A percentile compares a stretch with the other conserved stretches of the same genome.
phyloP scores from a whole-genome alignment of 1,140 invertebrate genomes.

The Orchestia grillus region DNA sequence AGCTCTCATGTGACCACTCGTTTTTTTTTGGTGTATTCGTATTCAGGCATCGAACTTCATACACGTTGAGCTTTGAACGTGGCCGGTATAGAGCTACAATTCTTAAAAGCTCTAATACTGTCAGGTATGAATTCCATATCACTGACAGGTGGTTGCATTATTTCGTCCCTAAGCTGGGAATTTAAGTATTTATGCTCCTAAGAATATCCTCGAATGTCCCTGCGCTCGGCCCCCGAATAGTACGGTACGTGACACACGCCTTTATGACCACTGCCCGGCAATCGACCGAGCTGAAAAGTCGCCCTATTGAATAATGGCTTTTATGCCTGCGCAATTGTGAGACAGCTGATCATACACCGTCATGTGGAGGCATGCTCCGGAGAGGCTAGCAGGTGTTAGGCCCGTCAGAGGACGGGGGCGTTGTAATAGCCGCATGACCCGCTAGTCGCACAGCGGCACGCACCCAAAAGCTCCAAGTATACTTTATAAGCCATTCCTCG shows the following conservation, averaged over 20 bases:
- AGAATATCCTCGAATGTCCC: neutral
- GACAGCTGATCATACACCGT: neutral
- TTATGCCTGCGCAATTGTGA: neutral
- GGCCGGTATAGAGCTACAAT: neutral
- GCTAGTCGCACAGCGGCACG: neutral
- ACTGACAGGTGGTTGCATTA: neutral
- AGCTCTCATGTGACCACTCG: neutral
- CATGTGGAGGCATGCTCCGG: neutral
- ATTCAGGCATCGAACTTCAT: neutral
- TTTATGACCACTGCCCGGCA: neutral
- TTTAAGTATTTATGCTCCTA: neutral
- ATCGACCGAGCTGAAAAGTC: neutral
- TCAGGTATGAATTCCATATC: neutral
- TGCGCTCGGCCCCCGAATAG: neutral
- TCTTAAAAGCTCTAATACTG: neutral
- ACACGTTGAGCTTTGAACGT: neutral
- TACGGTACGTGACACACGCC: neutral
- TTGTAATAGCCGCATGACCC: constrained; percentile 28
- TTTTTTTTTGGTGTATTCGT: neutral
- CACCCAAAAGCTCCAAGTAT: constrained; percentile 21
- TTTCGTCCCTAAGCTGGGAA: neutral
- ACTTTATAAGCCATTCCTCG: constrained; percentile 49
- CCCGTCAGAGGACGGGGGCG: neutral
- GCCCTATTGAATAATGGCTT: neutral
- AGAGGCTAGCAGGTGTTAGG: neutral